Evolutionary conservation across 1,140 invertebrate species (phyloP).

Genomic region (Muscidifurax raptorellus): DNA sequence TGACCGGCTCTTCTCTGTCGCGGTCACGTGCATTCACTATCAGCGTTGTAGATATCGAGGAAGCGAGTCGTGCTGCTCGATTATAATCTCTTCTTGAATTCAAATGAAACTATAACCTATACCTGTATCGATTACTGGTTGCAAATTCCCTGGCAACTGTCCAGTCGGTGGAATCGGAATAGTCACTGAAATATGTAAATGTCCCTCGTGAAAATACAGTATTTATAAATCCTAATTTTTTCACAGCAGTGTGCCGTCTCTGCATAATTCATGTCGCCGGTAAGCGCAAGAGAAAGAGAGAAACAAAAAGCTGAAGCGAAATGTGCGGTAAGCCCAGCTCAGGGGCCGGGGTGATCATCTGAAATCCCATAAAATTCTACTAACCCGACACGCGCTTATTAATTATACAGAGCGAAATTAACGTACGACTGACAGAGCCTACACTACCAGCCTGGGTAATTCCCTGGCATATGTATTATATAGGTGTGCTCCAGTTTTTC

Average conservation of each 20-base stretch:
- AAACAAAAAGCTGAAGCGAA: not conserved
- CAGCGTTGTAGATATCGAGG: no score
- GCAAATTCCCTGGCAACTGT: no score
- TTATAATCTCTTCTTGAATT: no score
- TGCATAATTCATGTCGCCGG: slow-evolving; percentile 2
- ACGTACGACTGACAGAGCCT: not conserved
- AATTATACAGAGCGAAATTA: slow-evolving; percentile 9
- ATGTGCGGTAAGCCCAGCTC: not conserved
- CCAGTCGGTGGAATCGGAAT: no score
- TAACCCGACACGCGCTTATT: not conserved
- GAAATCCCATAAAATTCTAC: not conserved
- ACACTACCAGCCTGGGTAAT: not conserved
- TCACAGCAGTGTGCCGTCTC: not conserved
- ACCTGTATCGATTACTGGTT: no score
- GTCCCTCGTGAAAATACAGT: no score
- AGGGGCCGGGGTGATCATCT: not conserved
- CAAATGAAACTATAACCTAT: no score
- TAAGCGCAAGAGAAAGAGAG: not conserved
- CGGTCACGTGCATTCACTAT: no score
- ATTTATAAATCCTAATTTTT: not conserved
- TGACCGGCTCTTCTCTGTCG: no score
- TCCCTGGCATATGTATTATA: not conserved
- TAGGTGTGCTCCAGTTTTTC: not conserved
- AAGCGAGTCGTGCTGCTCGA: no score
- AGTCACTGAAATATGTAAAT: not conserved